phyloP scores from a whole-genome alignment of 2,797 vertebrate genomes.

The Poecilia wingei region DNA sequence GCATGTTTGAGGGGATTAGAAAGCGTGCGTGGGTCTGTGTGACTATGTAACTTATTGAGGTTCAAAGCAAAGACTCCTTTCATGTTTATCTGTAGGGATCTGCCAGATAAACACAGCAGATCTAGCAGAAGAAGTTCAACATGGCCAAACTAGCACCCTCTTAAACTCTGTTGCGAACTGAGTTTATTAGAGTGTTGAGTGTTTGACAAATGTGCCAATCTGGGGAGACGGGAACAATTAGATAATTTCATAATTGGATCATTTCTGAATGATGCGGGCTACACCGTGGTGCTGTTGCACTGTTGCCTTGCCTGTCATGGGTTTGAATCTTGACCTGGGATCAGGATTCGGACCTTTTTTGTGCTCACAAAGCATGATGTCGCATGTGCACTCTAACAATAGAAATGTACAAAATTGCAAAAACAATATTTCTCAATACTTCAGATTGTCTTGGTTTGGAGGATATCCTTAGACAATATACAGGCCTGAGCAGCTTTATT shows the following conservation, averaged over 20 bases:
- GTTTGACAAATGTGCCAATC: not conserved
- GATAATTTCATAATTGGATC: not conserved
- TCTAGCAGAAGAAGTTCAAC: conserved; percentile 29
- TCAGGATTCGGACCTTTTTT: not conserved
- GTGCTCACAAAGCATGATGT: not conserved
- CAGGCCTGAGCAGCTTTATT: not conserved
- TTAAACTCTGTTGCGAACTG: conserved; percentile 3
- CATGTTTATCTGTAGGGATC: conserved; percentile 58
- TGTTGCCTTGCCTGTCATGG: not conserved
- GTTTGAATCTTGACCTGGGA: not conserved
- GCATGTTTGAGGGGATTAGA: conserved; percentile 10
- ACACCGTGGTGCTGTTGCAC: no score
- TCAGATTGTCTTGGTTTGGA: not conserved
- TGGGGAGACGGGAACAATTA: not conserved
- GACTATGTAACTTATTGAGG: conserved; percentile 17
- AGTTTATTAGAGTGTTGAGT: not conserved
- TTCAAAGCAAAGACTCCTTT: conserved; percentile 63
- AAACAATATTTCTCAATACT: not conserved
- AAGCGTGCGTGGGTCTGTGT: conserved; percentile 4
- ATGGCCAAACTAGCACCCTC: not conserved
- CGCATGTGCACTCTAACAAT: not conserved
- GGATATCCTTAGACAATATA: not conserved
- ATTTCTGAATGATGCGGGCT: not conserved
- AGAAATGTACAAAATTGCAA: not conserved
- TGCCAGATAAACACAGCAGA: conserved; percentile 41